Base-by-base conservation (phyloP, 2,888 invertebrate genomes). In the Vandiemenella viatica region DNA sequence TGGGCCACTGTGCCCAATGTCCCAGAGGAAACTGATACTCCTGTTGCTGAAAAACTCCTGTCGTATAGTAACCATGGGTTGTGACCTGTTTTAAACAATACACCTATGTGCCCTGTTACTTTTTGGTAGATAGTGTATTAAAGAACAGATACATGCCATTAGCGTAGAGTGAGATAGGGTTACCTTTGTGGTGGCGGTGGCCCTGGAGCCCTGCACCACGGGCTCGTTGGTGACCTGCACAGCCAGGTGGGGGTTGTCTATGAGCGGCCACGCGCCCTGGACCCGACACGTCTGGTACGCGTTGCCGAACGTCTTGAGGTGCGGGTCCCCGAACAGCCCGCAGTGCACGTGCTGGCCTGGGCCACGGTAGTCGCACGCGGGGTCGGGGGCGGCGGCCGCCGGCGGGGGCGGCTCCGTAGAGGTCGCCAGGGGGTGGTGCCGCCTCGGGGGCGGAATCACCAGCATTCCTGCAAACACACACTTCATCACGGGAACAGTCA, bases 241-340 rank as follows among this genome's bases (percentile, higher is more conserved):
- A 8, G 69, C 71, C 43, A 75, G 61, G 58, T 70, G 67, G 32
- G 68, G 63, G 58, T 74, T 75, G 59, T 74, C 71, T 17, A 75
- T 63, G 37, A 75, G 64, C 3, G 74, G 72, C 71, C 74, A 73
- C 2, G 75, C 73, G 18, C 75, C 74, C 42, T 62, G 59, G 44
- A 73, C 67, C 22, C 67, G 62, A 56, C 76, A 76, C 20, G 75
- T 75, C 61, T 73, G 70, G 55, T 67, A 68, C 49, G 65, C 61
- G 43, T 67, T 66, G 52, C 62, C 59, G 59, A 75, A 75, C 42
- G 72, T 74, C 59, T 71, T 63, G 45, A 76, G 58, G 58, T 76
- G 76, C 5, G 74, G 75, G 60, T 75, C 74, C 2, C 76, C 76
- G 57, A 73, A 76, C 41, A 75, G 60, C 16, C 69, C 67, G 61